These are phyloP conservation scores for Lycophotia porphyrea DNA, from an alignment of 2,888 invertebrate species.

Conservation along the genomic window DNA sequence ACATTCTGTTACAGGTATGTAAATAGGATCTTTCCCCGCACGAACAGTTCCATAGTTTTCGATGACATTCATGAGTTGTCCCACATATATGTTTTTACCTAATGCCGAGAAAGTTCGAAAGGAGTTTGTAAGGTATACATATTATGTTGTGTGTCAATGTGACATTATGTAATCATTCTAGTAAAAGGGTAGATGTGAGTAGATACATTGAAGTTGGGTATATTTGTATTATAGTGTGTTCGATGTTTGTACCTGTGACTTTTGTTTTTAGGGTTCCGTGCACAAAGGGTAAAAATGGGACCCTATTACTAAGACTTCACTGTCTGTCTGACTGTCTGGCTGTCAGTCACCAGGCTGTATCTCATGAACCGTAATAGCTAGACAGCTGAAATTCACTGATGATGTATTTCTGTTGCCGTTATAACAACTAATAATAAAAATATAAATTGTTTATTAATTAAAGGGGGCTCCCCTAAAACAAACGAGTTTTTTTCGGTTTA, in stretches of 20 bases:
- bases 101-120: conserved; percentile 38
- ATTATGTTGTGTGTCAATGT: conserved; percentile 10
- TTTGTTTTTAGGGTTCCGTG: too few species aligned
- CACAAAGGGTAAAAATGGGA: too few species aligned
- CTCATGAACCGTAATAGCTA: too few species aligned
- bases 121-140: conserved; percentile 7
- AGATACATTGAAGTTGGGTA: neutral
- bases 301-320: too few species aligned
- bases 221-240: neutral
- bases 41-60: conserved; percentile 49
- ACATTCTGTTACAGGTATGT: conserved; percentile 31
- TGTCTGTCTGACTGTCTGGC: too few species aligned
- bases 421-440: too few species aligned
- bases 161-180: conserved; percentile 22
- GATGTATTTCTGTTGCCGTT: too few species aligned
- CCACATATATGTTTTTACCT: conserved; percentile 30
- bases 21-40: conserved; percentile 28
- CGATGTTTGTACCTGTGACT: neutral
- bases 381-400: too few species aligned
- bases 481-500: too few species aligned
- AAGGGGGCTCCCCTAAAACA: too few species aligned
- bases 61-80: conserved; percentile 22
- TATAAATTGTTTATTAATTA: too few species aligned
- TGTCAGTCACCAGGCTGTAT: too few species aligned
- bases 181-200: conserved; percentile 21